Percentiles rank a stretch among this genome's conserved stretches.
Conservation (phyloP, 2,888 invertebrate species). For the Chrysolina americana region DNA sequence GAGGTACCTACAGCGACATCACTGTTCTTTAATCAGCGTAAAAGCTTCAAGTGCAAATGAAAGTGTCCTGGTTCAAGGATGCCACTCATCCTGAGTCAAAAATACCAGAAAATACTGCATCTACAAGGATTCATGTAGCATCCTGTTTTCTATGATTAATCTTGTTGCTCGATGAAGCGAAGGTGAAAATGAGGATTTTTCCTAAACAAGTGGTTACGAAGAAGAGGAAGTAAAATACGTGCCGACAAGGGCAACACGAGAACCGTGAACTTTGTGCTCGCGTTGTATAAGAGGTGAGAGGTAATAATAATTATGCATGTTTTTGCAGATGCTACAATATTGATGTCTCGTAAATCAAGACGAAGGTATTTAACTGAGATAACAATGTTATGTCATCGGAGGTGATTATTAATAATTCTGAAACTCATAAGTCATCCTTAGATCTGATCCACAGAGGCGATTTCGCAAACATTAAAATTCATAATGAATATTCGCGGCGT, state of each 20-base stretch:
- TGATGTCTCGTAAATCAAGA: constrained; percentile 1
- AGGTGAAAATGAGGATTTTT: not conserved
- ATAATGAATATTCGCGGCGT: not conserved
- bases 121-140: no score
- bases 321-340: constrained; percentile 12
- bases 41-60: no score
- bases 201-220: not conserved
- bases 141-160: no score
- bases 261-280: constrained; percentile 16
- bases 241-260: constrained; percentile 10
- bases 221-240: constrained; percentile 13
- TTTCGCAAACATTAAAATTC: not conserved
- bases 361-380: not conserved
- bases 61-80: no score
- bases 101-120: no score
- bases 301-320: constrained; percentile 15
- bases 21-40: no score
- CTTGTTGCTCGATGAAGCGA: not conserved
- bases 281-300: constrained; percentile 25
- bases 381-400: not conserved
- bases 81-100: no score
- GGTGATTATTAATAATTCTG: not conserved
- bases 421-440: not conserved
- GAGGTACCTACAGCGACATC: no score
- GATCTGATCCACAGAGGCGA: not conserved